These are phyloP conservation scores for Oligia latruncula DNA, from an alignment of 2,888 invertebrate genomes.

Conservation along the genomic window DNA sequence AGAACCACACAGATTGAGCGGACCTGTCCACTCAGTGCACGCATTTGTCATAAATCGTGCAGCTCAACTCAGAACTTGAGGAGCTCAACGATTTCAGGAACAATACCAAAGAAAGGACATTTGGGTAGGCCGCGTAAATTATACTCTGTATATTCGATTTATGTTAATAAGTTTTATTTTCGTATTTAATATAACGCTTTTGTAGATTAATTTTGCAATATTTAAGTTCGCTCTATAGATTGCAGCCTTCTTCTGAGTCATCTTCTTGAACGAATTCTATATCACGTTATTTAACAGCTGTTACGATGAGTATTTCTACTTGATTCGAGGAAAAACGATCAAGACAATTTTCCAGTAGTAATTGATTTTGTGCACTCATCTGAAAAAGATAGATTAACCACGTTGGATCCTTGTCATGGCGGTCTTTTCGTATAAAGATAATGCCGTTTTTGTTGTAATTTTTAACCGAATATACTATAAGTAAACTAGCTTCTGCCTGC, in stretches of 20 bases:
- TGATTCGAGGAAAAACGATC: constrained; percentile 10
- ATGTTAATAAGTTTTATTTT: background rate
- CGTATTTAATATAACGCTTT: background rate
- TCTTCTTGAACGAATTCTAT: background rate
- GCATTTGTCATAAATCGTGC: too few relatives aligned
- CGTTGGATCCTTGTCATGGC: background rate
- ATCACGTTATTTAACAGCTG: background rate
- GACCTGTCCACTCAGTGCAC: too few relatives aligned
- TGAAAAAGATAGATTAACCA: background rate
- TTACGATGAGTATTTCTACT: background rate
- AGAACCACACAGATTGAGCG: too few relatives aligned
- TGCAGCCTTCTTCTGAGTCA: background rate
- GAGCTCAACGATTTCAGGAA: too few relatives aligned
- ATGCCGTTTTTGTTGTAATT: background rate
- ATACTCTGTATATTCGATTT: background rate
- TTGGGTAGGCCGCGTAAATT: too few relatives aligned
- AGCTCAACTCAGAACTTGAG: too few relatives aligned
- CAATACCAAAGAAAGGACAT: too few relatives aligned
- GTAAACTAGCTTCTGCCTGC: too few relatives aligned
- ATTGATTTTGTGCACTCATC: constrained; percentile 38
- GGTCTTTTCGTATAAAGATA: background rate
- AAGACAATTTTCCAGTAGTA: constrained; percentile 26
- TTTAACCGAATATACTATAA: background rate
- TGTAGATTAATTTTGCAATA: background rate
- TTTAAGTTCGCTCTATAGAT: background rate